Evolutionary conservation across 2,797 vertebrate genomes (phyloP).

Genomic region (Siniperca undulata): DNA sequence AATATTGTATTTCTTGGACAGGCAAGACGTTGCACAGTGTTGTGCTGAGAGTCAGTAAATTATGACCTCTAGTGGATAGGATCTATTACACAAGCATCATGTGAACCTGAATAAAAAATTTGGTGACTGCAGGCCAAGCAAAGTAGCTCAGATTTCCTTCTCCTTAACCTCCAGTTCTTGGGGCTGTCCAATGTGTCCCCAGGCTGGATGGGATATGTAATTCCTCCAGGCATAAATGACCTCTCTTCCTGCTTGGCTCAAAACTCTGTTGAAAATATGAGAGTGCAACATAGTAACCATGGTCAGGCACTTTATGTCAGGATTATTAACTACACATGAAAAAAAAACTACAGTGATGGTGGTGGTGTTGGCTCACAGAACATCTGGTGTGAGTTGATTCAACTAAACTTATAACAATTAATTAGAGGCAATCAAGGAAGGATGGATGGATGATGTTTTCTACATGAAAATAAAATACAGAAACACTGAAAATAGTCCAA

Average conservation of each 20-base stretch:
- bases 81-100: slow-evolving; percentile 16
- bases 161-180: background rate
- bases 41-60: slow-evolving; percentile 36
- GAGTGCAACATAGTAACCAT: background rate
- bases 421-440: background rate
- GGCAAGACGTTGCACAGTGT: background rate
- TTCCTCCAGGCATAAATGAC: background rate
- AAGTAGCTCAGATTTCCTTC: slow-evolving; percentile 2
- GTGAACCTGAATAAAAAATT: background rate
- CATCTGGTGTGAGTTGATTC: background rate
- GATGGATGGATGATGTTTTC: background rate
- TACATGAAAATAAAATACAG: background rate
- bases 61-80: slow-evolving; percentile 65
- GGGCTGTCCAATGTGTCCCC: background rate
- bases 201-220: background rate
- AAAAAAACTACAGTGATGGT: background rate
- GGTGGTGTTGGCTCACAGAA: background rate
- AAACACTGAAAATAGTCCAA: background rate
- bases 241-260: background rate
- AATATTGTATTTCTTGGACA: slow-evolving; percentile 26
- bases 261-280: background rate
- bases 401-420: background rate
- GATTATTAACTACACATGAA: background rate
- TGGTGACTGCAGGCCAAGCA: background rate
- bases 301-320: background rate